A percentile compares a stretch with the other conserved stretches of the same genome.
Evolutionary conservation across 1,140 invertebrate species (phyloP).

Genomic region (Drosophila tristis): DNA sequence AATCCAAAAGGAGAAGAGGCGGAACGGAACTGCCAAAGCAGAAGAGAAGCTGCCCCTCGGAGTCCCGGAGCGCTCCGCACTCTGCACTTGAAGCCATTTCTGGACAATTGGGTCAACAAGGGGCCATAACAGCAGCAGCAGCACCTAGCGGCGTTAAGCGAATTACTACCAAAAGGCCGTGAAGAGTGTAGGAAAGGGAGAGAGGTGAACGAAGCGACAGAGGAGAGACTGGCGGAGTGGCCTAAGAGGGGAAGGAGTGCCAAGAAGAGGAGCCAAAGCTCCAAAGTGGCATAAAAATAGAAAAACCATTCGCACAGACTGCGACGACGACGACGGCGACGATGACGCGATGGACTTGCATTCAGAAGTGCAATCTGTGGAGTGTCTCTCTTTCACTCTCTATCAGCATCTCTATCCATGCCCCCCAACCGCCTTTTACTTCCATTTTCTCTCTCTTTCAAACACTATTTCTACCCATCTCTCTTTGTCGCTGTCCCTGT

Average conservation of each 20-base stretch:
- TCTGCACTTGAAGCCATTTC: constrained; percentile 37
- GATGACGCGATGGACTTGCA: constrained; percentile 33
- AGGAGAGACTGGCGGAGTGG: no score
- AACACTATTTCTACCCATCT: neutral
- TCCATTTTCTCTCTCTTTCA: neutral
- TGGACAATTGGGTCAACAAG: constrained; percentile 72
- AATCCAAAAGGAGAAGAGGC: neutral
- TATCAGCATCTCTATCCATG: neutral
- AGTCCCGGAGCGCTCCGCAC: constrained; percentile 1
- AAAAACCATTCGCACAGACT: constrained; percentile 46
- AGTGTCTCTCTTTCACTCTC: no score
- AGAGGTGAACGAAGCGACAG: no score
- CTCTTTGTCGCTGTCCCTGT: neutral
- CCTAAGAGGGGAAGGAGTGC: neutral
- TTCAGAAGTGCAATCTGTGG: constrained; percentile 64
- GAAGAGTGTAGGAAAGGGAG: no score
- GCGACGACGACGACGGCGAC: constrained; percentile 8
- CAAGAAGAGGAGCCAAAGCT: constrained; percentile 19
- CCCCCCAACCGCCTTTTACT: neutral
- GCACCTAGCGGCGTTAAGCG: constrained; percentile 76
- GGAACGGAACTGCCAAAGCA: neutral
- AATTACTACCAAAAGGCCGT: constrained; percentile 48
- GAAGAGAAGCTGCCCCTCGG: neutral
- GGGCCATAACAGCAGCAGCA: constrained; percentile 48
- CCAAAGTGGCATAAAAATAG: constrained; percentile 78